Conservation (phyloP, 2,113 vertebrate species). For the Thalassarche chlororhynchos region DNA sequence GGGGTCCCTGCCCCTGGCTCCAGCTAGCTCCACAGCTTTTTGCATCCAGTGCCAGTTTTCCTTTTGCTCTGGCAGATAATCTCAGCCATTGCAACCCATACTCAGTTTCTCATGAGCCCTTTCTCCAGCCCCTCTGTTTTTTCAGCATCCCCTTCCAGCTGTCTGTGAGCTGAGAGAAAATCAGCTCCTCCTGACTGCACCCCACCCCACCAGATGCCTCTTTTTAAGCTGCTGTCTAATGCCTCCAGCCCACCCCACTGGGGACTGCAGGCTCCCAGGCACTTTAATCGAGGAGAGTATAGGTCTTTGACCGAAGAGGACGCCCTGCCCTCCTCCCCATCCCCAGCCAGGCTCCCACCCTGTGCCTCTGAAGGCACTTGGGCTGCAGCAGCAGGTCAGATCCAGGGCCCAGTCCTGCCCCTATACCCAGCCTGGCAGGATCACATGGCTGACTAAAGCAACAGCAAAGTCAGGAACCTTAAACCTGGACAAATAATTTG, state of each 20-base stretch:
- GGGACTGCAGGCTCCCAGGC: not conserved
- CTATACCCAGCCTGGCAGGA: not conserved
- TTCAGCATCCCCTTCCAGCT: not conserved
- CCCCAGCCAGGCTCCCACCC: not conserved
- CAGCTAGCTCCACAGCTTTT: not conserved
- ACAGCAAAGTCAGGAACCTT: not conserved
- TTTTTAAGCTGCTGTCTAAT: not conserved
- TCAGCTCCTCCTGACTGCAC: not conserved
- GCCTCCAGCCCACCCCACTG: not conserved
- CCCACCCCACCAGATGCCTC: not conserved
- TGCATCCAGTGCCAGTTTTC: not conserved
- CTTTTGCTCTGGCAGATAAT: not conserved
- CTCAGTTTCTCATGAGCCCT: not conserved
- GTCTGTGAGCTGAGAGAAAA: not conserved
- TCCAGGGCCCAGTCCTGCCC: not conserved
- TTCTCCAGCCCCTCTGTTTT: slow-evolving; percentile 11
- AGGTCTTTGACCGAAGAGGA: not conserved
- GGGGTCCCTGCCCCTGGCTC: not conserved
- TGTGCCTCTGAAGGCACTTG: not conserved
- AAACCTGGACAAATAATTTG: not conserved
- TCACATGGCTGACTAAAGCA: not conserved
- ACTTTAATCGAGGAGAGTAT: not conserved
- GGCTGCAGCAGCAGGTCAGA: not conserved
- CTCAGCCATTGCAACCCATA: not conserved
- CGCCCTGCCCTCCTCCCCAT: not conserved